Evolutionary conservation across 2,888 invertebrate species (phyloP).

Genomic region (Cantharis lateralis): DNA sequence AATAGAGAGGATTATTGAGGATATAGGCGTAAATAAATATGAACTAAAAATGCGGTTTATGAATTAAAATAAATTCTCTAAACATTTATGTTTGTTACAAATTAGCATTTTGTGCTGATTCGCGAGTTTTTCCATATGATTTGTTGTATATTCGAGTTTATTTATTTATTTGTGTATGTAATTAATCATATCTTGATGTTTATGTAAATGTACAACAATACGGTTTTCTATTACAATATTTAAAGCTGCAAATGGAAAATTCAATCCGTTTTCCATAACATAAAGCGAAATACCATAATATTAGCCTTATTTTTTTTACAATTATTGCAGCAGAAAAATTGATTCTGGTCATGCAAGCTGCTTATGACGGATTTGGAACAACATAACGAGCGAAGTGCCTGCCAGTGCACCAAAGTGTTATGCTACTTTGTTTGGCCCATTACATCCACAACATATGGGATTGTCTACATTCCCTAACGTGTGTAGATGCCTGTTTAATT

Average conservation of each 20-base stretch:
- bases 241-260: not conserved
- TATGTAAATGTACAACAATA: not conserved
- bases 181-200: not conserved
- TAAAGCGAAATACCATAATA: not conserved
- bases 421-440: not conserved
- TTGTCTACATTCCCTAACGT: not conserved
- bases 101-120: not conserved
- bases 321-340: not conserved
- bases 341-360: not conserved
- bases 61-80: not conserved
- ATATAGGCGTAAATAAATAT: too few species aligned
- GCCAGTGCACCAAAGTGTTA: not conserved
- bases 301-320: not conserved
- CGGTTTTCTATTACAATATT: not conserved
- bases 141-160: not conserved
- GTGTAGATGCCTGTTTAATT: not conserved
- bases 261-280: not conserved
- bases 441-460: not conserved
- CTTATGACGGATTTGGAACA: not conserved
- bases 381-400: not conserved
- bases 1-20: too few species aligned
- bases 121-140: not conserved
- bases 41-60: too few species aligned
- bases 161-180: not conserved
- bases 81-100: not conserved